Base-by-base conservation (phyloP, 2,797 vertebrate species). In the Pangasius djambal region DNA sequence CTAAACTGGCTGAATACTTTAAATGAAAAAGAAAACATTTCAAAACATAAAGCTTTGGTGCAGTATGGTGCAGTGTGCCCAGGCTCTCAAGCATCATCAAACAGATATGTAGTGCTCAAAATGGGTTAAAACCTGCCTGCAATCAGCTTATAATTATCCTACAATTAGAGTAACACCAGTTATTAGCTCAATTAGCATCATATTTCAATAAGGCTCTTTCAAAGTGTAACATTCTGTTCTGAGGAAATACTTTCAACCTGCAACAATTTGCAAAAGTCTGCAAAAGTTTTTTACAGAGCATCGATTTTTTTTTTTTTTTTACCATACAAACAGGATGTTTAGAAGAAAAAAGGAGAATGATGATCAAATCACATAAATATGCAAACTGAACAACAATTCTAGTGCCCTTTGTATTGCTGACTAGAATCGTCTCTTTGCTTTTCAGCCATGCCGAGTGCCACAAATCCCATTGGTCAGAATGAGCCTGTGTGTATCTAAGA, bases 371-470 rank as follows among this genome's bases (percentile, higher is more conserved):
- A 78, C 15, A 52, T 78, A 28, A 78, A 78, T n/a, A 78, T 78
- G 48, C 48, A 52, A 78, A 52, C 13, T 52, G 28, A 13, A 50
- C 48, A n/a, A n/a, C 3, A 12, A 44, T 55, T 34, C 31, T 81
- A 57, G 6, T 61, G 34, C 55, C 18, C 5, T 4, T 82, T 82
- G 34, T 82, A 25, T 28, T 28, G 75, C 28, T 18, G 28, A 78
- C 15, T 18, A 31, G 15, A 52, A 31, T 78, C 0, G 1, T 78
- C 5, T 40, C 18, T 55, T 34, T 79, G 50, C 57, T 63, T 96
- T 94, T 90, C 94, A 97, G 93, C 88, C 93, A 95, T 93, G 93
- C 94, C 93, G 89, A 89, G 91, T 92, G 93, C 63, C 57, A 67
- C n/a, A 31, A 55, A 31, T 79, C 2, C 7, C 20, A 12, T 70